Conservation (phyloP, 2,888 invertebrate genomes). For the Spialia ferax region DNA sequence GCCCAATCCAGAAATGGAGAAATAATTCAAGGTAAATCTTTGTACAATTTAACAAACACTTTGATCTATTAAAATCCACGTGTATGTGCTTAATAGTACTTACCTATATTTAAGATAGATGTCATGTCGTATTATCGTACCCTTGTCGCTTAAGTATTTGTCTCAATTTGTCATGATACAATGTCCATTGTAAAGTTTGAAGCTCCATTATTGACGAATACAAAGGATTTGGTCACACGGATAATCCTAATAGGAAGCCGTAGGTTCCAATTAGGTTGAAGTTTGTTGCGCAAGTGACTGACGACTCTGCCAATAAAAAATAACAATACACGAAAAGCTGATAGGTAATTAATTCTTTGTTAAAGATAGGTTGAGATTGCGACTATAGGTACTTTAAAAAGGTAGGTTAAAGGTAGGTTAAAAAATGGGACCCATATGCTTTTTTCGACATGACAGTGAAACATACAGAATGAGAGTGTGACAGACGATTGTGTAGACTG, state of each 20-base stretch:
- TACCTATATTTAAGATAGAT: not conserved
- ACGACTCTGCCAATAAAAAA: no score
- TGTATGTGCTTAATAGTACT: not conserved
- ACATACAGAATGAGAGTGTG: no score
- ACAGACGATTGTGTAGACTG: no score
- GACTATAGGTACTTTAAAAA: no score
- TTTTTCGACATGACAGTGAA: no score
- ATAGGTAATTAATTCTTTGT: no score
- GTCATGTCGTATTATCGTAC: not conserved
- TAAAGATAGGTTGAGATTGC: no score
- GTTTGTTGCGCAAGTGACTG: not conserved
- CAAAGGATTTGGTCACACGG: not conserved
- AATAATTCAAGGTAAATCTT: not conserved
- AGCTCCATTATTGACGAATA: not conserved
- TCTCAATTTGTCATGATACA: constrained; percentile 2
- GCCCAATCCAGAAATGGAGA: not conserved
- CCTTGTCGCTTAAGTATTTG: not conserved
- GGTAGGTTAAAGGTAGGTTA: no score
- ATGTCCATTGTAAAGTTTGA: not conserved
- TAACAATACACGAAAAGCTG: no score
- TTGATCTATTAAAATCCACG: not conserved
- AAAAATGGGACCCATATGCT: no score
- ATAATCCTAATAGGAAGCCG: not conserved
- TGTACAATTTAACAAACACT: not conserved
- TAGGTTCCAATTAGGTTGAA: not conserved